Conservation (phyloP, 1,140 invertebrate species). For the Panonychus citri region DNA sequence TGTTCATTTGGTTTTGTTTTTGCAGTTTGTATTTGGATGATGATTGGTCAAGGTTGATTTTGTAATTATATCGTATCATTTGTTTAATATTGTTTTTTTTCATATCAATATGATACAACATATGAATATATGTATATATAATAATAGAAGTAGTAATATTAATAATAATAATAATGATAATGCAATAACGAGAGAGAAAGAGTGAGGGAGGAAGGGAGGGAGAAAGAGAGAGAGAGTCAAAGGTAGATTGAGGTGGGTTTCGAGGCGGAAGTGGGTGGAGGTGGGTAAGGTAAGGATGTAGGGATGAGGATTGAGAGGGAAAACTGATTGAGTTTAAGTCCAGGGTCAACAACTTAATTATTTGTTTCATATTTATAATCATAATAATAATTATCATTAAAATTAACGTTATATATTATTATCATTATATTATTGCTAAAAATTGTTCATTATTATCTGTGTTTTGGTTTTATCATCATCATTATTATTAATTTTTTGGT, state of each 20-base stretch:
- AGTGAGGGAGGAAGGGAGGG: background rate
- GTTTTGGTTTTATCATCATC: too few species aligned
- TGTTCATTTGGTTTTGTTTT: background rate
- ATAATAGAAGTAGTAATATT: background rate
- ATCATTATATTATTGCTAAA: too few species aligned
- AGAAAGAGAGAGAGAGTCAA: background rate
- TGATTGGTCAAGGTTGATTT: background rate
- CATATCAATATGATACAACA: background rate
- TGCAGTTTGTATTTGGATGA: background rate
- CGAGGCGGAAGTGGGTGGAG: background rate
- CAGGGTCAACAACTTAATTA: too few species aligned
- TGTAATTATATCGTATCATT: background rate
- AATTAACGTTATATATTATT: too few species aligned
- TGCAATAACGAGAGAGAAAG: background rate
- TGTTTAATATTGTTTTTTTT: background rate
- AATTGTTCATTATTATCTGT: too few species aligned
- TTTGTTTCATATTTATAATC: too few species aligned
- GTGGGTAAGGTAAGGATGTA: too few species aligned
- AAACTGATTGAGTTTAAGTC: too few species aligned
- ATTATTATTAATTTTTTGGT: too few species aligned
- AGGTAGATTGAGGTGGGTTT: background rate
- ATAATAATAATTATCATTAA: too few species aligned
- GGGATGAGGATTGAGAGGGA: too few species aligned
- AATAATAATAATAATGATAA: background rate
- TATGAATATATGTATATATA: too few species aligned